Evolutionary conservation across 2,113 vertebrate species (phyloP).

Genomic region (Meles meles): DNA sequence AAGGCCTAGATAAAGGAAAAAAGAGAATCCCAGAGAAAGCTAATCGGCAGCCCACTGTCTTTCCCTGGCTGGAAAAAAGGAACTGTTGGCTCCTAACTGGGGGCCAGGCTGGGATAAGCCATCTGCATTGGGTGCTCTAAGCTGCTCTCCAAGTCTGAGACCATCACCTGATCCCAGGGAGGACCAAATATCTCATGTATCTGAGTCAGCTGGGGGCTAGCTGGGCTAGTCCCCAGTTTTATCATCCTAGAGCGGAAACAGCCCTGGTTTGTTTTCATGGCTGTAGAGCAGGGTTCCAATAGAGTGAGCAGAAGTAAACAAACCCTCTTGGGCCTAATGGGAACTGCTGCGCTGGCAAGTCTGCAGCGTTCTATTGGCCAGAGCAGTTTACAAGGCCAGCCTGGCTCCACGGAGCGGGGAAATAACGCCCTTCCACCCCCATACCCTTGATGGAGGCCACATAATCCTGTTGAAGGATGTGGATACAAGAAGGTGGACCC

Average conservation of each 20-base stretch:
- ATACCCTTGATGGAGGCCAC: neutral
- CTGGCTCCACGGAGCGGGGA: neutral
- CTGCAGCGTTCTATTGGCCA: neutral
- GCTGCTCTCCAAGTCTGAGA: neutral
- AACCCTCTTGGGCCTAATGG: neutral
- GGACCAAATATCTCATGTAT: neutral
- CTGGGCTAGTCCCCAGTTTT: neutral
- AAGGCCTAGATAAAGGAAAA: neutral
- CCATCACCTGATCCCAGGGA: no score
- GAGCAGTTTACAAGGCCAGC: neutral
- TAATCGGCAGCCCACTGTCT: neutral
- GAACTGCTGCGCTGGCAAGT: neutral
- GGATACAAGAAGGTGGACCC: neutral
- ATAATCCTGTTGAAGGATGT: neutral
- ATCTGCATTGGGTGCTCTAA: neutral
- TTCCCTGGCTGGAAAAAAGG: neutral
- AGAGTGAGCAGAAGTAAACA: neutral
- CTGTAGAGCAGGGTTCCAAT: neutral
- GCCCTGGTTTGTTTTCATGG: neutral
- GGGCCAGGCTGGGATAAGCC: neutral
- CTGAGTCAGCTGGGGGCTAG: neutral
- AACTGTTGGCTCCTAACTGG: rapidly evolving
- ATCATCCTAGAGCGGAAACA: neutral
- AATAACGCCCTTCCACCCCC: neutral
- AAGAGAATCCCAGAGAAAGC: neutral